phyloP scores from a whole-genome alignment of 2,797 vertebrate genomes.

The Tapera naevia region DNA sequence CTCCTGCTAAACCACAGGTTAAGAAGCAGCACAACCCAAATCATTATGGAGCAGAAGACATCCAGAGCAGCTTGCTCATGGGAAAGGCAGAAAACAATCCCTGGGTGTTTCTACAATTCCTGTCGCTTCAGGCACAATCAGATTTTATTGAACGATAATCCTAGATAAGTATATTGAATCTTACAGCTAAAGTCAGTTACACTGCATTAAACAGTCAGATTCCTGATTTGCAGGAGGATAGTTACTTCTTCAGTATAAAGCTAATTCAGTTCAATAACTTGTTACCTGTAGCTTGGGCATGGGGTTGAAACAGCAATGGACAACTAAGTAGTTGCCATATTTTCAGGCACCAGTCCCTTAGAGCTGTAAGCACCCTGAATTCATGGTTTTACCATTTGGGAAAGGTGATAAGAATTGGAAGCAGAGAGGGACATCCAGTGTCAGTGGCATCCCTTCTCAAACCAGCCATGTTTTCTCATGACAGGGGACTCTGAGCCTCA shows the following conservation, averaged over 20 bases:
- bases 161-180: slow-evolving; percentile 45
- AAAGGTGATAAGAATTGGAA: background rate
- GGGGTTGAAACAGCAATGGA: background rate
- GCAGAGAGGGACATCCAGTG: background rate
- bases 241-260: background rate
- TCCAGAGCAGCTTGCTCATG: background rate
- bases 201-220: background rate
- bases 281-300: background rate
- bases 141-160: slow-evolving; percentile 55
- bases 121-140: background rate
- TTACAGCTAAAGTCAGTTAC: slow-evolving; percentile 52
- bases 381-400: background rate
- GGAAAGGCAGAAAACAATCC: background rate
- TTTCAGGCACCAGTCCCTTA: background rate
- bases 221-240: slow-evolving; percentile 16
- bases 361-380: background rate
- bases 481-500: background rate
- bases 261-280: slow-evolving; percentile 38
- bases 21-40: background rate
- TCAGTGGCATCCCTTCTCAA: background rate
- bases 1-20: background rate
- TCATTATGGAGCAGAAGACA: background rate
- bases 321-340: background rate
- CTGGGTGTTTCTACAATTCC: slow-evolving; percentile 6
- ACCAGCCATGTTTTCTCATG: accelerated